Evolutionary conservation across 37 sponge, comb jelly and placozoan species (phyloP), one percentile per base, ranked within the genome.

Genomic region (Axinella damicornis): DNA sequence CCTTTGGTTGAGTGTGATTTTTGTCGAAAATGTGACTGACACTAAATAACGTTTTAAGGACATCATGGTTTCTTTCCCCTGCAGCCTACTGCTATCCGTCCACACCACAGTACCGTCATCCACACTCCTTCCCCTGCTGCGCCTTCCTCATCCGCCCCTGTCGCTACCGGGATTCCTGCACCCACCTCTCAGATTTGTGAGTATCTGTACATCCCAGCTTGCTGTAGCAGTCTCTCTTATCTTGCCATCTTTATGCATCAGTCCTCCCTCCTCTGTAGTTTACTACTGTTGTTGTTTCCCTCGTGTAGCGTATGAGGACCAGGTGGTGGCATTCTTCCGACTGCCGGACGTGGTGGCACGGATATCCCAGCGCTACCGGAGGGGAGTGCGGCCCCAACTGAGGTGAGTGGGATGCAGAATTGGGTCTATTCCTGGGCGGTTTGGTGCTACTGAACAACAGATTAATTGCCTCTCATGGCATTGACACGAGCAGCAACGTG

Each of bases 311-410:
- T 95, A 95, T 55, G 88, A 95, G 57, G 70, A 82, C 2, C 89
- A 92, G 58, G 93, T 95, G 60, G 86, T 95, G 12, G 86, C 81
- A 9, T 95, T 95, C 84, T 92, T 95, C 61, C 55, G 83, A 35
- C 89, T 79, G 65, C 90, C 93, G 13, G 70, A 88, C 32, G 55
- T 95, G 17, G 56, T 57, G 9, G 80, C 68, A 22, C 33, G 20
- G 41, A 93, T 93, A 33, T 22, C 82, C 16, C 64, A 69, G 36
- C 65, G 89, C 5, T 93, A 89, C 54, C 56, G 66, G 16, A 68
- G 90, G 55, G 83, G 81, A 39, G 76, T 93, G 33, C 35, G 85
- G 31, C 93, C 89, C 5, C 79, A 81, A 32, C 54, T 93, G 20
- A 64, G 62, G 77, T 28, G n/a, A 46, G 46, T 46, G 46, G 9